Base-by-base conservation (phyloP, 1,140 invertebrate species). In the Oreohelix idahoensis region DNA sequence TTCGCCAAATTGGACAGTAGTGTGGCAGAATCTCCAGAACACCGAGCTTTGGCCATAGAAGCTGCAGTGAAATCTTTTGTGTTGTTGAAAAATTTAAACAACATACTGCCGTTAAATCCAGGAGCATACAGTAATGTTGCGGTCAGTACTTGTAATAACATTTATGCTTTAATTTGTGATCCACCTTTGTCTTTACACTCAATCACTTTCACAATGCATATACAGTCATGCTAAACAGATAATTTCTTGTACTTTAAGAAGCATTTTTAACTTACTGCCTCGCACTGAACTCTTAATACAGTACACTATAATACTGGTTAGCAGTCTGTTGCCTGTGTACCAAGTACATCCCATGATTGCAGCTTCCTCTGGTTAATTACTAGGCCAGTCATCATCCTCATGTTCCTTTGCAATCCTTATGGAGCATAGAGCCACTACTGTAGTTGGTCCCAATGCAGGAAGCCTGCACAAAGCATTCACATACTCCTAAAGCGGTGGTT, bases 61-160 rank as follows among this genome's bases (percentile, higher is more conserved):
- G 84, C 86, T 17, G 89, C 90, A 20, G 83, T 87, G 51, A 85
- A 88, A 81, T 83, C 83, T 11, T 91, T 90, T 84, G 89, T 91
- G 15, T 81, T 91, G 26, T 77, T 91, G 66, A 90, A 91, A 80
- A 91, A 91, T 79, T 53, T 69, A 23, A 77, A 87, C 20, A 73
- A 87, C 26, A 58, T 89, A 8, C 53, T 86, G 53, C 84, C 86
- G 0, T 32, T 84, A 13, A 71, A 45, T 0, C 29, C 32, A 13
- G 36, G 20, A 39, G n/a, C 35, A 20, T 79, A 26, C 29, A 38
- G 5, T 2, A n/a, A 36, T 8, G 58, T 79, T 20, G 35, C 77
- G 36, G 77, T 79, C n/a, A 66, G 77, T 45, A 45, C 15, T 8
- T 45, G 42, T 45, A 8, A 15, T 45, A n/a, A n/a, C n/a, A n/a